A percentile compares a stretch with the other conserved stretches of the same genome.
Evolutionary conservation across 2,888 invertebrate species (phyloP).

Genomic region (Eutolmus rufibarbis): DNA sequence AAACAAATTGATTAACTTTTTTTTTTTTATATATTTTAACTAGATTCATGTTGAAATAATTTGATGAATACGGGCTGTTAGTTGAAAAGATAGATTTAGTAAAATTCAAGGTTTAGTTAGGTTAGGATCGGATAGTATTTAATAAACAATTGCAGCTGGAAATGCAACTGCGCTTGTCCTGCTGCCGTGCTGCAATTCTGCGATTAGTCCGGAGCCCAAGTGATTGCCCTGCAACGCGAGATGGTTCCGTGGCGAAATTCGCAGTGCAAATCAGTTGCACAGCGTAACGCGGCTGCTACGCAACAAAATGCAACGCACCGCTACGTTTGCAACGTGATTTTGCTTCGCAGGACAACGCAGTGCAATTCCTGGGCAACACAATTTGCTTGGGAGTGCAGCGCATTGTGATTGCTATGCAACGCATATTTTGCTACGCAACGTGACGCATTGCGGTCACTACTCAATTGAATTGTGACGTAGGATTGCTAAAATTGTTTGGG

Average conservation of each 20-base stretch:
- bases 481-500: no score
- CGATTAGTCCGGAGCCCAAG: not conserved
- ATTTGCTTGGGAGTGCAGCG: not conserved
- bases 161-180: not conserved
- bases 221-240: not conserved
- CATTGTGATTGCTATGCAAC: not conserved
- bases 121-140: no score
- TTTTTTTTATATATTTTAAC: no score
- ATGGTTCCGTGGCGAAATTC: not conserved
- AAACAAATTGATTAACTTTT: no score
- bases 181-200: not conserved
- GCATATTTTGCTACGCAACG: no score
- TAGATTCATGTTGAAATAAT: no score
- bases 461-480: not conserved
- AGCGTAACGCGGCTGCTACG: not conserved
- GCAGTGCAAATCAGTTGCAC: not conserved
- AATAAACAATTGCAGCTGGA: not conserved
- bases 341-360: not conserved
- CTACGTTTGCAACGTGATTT: not conserved
- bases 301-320: not conserved
- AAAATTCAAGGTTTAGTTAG: no score
- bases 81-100: no score
- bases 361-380: not conserved
- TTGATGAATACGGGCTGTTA: no score
- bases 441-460: not conserved